A percentile compares a stretch with the other conserved stretches of the same genome.
Evolutionary conservation across 2,888 invertebrate species (phyloP).

Genomic region (Cephalotes varians): DNA sequence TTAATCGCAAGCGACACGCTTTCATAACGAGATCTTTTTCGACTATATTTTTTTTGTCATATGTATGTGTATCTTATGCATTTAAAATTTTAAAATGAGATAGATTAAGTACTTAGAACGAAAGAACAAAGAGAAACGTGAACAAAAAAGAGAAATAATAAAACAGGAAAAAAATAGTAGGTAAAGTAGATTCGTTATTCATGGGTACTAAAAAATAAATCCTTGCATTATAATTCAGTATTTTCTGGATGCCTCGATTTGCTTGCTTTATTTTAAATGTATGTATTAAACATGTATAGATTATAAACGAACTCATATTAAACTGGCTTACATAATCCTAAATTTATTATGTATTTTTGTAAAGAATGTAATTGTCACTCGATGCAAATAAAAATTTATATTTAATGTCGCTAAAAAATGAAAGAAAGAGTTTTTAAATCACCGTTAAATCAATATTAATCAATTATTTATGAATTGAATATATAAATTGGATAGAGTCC

Average conservation of each 20-base stretch:
- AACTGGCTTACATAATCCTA: not conserved
- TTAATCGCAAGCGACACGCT: not conserved
- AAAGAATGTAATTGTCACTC: not conserved
- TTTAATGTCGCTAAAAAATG: not conserved
- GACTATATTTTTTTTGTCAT: not conserved
- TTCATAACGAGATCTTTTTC: not conserved
- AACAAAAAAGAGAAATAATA: not conserved
- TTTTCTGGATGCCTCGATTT: not conserved
- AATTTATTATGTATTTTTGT: not conserved
- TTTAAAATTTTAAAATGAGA: not conserved
- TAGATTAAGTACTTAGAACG: not conserved
- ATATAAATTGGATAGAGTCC: too few relatives aligned
- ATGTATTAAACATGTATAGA: too few relatives aligned
- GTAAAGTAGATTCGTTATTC: not conserved
- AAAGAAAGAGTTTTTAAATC: not conserved
- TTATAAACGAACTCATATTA: not conserved
- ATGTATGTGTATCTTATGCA: too few relatives aligned
- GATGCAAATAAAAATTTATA: not conserved
- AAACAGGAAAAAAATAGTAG: too few relatives aligned
- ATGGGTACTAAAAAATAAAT: not conserved
- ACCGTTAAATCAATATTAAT: not conserved
- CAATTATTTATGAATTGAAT: not conserved
- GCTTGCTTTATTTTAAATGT: too few relatives aligned
- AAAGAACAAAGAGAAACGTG: not conserved
- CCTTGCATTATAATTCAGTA: not conserved